Percentiles rank a stretch among this genome's conserved stretches.
Evolutionary conservation across 1,140 invertebrate species (phyloP).

Genomic region (Ceratitis capitata): DNA sequence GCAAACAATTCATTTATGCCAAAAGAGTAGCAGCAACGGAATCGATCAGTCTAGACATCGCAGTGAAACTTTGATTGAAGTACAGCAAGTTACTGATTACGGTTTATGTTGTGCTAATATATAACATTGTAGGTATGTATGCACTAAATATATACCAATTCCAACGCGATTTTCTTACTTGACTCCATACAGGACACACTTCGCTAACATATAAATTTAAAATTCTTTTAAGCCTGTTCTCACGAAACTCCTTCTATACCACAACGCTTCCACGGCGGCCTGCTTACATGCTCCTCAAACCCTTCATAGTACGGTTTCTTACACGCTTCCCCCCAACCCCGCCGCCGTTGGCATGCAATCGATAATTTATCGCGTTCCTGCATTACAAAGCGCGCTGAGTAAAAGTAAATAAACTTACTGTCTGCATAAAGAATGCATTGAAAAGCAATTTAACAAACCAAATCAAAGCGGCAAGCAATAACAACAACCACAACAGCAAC

Average conservation of each 20-base stretch:
- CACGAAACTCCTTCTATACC: too few relatives aligned
- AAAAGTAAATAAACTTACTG: background rate
- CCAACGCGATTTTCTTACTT: background rate
- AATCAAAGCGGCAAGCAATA: background rate
- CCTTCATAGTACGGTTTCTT: background rate
- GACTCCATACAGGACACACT: too few relatives aligned
- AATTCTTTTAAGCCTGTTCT: too few relatives aligned
- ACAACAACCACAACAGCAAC: background rate
- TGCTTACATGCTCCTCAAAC: background rate
- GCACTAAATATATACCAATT: background rate
- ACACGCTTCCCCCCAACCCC: background rate
- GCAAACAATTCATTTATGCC: constrained; percentile 15
- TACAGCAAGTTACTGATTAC: background rate
- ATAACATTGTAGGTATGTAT: background rate
- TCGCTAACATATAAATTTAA: too few relatives aligned
- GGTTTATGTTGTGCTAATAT: background rate
- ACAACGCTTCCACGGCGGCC: background rate
- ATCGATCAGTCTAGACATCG: constrained; percentile 11
- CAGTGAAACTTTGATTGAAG: background rate
- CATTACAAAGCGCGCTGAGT: background rate
- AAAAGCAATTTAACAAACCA: background rate
- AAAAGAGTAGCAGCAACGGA: background rate
- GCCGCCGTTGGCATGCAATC: background rate
- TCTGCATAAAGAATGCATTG: background rate
- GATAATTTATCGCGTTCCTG: background rate